These are phyloP conservation scores for Carabus problematicus DNA, from an alignment of 2,888 invertebrate genomes.

Conservation along the genomic window DNA sequence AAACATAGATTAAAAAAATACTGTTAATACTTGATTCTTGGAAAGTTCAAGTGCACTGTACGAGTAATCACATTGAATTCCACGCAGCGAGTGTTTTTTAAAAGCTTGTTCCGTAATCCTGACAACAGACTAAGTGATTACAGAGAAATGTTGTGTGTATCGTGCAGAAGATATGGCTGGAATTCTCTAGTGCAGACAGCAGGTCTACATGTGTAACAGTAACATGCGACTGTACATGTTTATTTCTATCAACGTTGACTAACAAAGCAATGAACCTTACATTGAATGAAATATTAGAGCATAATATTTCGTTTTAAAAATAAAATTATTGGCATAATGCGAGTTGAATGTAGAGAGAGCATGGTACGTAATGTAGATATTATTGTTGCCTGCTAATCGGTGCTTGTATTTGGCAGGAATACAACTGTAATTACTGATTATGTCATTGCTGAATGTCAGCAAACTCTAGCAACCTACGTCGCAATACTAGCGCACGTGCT, in stretches of 20 bases:
- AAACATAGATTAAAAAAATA: too few species aligned
- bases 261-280: too few species aligned
- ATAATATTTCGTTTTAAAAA: background rate
- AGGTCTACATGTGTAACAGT: background rate
- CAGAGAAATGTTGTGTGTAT: conserved; percentile 19
- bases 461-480: background rate
- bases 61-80: conserved; percentile 14
- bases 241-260: background rate
- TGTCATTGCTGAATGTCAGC: conserved; percentile 2
- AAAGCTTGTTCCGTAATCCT: conserved; percentile 13
- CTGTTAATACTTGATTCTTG: too few species aligned
- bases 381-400: background rate
- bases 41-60: background rate
- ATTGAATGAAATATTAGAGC: too few species aligned
- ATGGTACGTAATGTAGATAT: background rate
- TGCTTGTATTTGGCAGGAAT: background rate
- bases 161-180: conserved; percentile 6
- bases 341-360: background rate
- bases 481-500: background rate
- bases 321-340: background rate
- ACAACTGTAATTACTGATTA: conserved; percentile 1
- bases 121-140: conserved; percentile 18
- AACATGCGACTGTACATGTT: background rate
- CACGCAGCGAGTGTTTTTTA: conserved; percentile 21
- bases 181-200: background rate